phyloP scores from a whole-genome alignment of 2,113 vertebrate species.

The Phyllostomus discolor region DNA sequence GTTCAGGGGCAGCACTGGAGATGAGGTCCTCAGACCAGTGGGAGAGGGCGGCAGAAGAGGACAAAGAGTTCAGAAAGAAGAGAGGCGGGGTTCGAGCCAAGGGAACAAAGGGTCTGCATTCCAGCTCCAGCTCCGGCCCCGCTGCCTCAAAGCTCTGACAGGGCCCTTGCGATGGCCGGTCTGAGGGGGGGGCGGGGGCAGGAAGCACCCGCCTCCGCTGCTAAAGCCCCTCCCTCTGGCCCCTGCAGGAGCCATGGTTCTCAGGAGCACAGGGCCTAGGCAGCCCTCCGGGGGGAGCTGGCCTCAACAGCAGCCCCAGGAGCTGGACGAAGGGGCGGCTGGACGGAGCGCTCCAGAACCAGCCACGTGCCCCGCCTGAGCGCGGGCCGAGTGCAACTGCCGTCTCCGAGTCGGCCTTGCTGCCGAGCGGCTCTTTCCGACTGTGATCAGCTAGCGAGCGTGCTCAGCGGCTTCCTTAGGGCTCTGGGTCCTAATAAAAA shows the following conservation, averaged over 20 bases:
- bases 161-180: neutral
- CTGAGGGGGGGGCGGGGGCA: accelerated
- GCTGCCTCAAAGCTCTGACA: neutral
- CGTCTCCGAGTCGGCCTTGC: neutral
- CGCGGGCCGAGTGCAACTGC: neutral
- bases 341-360: neutral
- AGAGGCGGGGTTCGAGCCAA: neutral
- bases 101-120: neutral
- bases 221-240: too few relatives aligned
- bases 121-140: neutral
- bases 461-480: conserved; percentile 26
- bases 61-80: accelerated
- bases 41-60: neutral
- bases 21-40: neutral
- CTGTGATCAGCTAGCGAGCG: neutral
- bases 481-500: conserved; percentile 4
- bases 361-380: neutral
- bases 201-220: neutral
- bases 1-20: neutral
- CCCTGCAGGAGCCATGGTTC: neutral
- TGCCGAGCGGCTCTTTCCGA: neutral
- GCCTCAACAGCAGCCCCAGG: neutral
- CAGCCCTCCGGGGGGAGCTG: neutral
- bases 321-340: neutral
- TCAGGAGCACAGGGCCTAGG: neutral